Evolutionary conservation across 2,888 invertebrate genomes (phyloP).

Genomic region (Salticus scenicus): DNA sequence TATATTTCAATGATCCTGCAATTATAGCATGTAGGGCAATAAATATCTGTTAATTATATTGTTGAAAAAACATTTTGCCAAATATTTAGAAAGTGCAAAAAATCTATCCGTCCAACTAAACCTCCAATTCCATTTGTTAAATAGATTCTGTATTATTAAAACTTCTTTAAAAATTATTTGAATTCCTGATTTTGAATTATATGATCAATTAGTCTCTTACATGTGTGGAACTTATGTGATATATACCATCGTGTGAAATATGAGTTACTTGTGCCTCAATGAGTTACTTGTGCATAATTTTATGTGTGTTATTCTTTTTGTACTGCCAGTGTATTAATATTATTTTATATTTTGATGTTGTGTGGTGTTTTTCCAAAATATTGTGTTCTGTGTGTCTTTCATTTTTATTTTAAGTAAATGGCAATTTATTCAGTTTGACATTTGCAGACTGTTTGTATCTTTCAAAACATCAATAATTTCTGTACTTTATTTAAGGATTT

Average conservation of each 20-base stretch:
- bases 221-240: conserved; percentile 25
- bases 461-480: too few relatives aligned
- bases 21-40: neutral
- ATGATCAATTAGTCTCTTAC: neutral
- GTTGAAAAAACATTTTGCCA: conserved; percentile 33
- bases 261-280: conserved; percentile 46
- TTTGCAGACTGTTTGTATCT: neutral
- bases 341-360: neutral
- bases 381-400: neutral
- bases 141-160: neutral
- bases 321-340: neutral
- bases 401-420: neutral
- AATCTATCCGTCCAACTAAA: conserved; percentile 40
- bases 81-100: conserved; percentile 42
- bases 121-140: neutral
- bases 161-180: neutral
- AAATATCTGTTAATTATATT: conserved; percentile 15
- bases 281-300: conserved; percentile 18
- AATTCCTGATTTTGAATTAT: neutral
- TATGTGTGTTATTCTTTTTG: neutral
- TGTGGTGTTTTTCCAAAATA: neutral
- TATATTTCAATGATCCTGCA: neutral
- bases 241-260: conserved; percentile 44
- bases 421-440: neutral
- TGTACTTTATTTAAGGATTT: too few relatives aligned